Evolutionary conservation across 1,140 invertebrate species (phyloP), one percentile per base, ranked within the genome.

Genomic region (Varroa destructor): DNA sequence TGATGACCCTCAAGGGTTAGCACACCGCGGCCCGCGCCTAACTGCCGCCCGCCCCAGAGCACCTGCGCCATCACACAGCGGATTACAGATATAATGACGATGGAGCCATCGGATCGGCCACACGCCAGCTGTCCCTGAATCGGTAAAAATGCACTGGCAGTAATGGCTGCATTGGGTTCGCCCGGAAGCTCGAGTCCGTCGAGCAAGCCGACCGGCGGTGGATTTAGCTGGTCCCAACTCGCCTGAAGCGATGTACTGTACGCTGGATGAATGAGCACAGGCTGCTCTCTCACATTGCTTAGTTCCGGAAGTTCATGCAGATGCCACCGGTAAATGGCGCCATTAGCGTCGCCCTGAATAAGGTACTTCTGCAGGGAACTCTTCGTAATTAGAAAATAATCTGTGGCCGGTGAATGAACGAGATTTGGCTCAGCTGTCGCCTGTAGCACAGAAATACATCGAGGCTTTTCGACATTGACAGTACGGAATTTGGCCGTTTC

Each of bases 71-170:
- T 92, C 1, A 98, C 88, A 6, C 93, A 93, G 78, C 97, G 91
- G 0, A 91, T 93, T 0, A 93, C 95, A 42, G 94, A 91, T 6
- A 96, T 87, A 71, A 99, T 95, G n/a, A 97, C 87, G 73, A 99
- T 97, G 61, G 89, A 89, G 14, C 96, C 96, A 80, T 99, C 93
- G 78, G 94, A 89, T 51, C 94, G 83, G 1, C 96, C 96, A 74
- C 95, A 89, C 3, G 97, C 92, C 55, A 99, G 79, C 42, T 91
- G 86, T 77, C 93, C 93, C 78, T 97, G 92, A 46, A 89, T 86
- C 6, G 94, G 87, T 40, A 98, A 82, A 80, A 94, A 98, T 73
- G 98, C 90, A 72, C 89, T 93, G 8, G 91, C 88, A 0, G 91
- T 93, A 56, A 95, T 81, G 76, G 90, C 89, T 6, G 90, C 85